Base-by-base conservation (phyloP, 1,140 invertebrate genomes). In the Cotesia typhae region DNA sequence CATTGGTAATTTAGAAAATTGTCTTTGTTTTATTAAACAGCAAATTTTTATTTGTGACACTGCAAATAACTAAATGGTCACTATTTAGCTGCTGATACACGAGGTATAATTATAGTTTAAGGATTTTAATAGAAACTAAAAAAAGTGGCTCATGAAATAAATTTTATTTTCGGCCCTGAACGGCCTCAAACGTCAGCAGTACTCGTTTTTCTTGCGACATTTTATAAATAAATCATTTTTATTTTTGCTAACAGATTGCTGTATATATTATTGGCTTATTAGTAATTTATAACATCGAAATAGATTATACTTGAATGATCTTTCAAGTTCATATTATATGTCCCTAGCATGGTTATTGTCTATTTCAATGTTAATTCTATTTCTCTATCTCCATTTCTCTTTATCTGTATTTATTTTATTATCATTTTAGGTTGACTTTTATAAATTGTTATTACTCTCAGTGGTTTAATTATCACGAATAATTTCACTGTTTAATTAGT, bases 151-250 rank as follows among this genome's bases (percentile, higher is more conserved):
- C 60, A 6, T 17, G 20, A 63, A 63, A 63, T 37, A 28, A 63
- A 20, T 36, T n/a, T 68, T 61, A 61, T 71, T 72, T 70, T 61
- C 65, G 71, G 59, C 66, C 71, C 71, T 73, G 71, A 68, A 68
- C 57, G 67, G 66, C 71, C n/a, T 35, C 37, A 4, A 73, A 73
- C 71, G 71, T 72, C 70, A 72, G 63, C 35, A 36, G 70, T 12
- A 67, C 37, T 66, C 52, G 64, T 63, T 60, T 38, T 57, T 71
- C 63, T 68, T 73, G 66, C 71, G 66, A 68, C 71, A 73, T 47
- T 73, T 73, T 73, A 73, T 73, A 73, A 73, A 73, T 73, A 73
- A 73, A 60, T 73, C 65, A 67, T 72, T 65, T 71, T 68, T 72
- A 67, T 72, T 67, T 72, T 72, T 72, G 53, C 10, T 14, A 59